These are phyloP conservation scores for Chrysomallon squamiferum DNA, from an alignment of 1,140 invertebrate genomes.

Conservation along the genomic window DNA sequence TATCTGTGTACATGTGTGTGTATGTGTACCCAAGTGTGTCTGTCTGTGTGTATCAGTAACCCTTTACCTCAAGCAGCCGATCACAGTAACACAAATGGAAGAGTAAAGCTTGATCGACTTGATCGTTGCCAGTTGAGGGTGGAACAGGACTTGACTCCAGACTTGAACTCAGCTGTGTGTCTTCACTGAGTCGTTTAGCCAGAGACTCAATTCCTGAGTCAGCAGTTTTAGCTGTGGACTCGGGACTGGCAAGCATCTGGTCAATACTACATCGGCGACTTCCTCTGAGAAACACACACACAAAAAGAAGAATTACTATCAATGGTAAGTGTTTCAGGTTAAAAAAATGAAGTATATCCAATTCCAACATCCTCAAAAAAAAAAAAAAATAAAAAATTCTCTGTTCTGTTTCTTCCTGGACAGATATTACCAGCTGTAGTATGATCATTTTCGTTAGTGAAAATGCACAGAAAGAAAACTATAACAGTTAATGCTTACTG, in stretches of 20 bases:
- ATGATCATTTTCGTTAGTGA: too few species aligned
- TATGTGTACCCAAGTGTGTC: too few species aligned
- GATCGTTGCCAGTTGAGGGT: slow-evolving; percentile 61
- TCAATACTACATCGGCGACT: slow-evolving; percentile 43
- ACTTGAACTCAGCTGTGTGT: slow-evolving; percentile 48
- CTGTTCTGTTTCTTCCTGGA: too few species aligned
- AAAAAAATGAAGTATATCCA: too few species aligned
- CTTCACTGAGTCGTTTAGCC: slow-evolving; percentile 53
- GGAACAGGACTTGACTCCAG: slow-evolving; percentile 55
- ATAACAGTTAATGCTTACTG: slow-evolving; percentile 22
- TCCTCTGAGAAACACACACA: slow-evolving; percentile 16
- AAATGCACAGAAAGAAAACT: too few species aligned
- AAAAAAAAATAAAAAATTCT: too few species aligned
- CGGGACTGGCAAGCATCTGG: slow-evolving; percentile 55
- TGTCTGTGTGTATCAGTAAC: too few species aligned
- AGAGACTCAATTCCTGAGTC: slow-evolving; percentile 64
- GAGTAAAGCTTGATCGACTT: slow-evolving; percentile 63
- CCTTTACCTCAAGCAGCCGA: slow-evolving; percentile 63
- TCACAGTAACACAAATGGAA: slow-evolving; percentile 65
- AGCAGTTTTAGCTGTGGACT: slow-evolving; percentile 61
- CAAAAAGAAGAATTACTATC: too few species aligned
- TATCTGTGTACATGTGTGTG: too few species aligned
- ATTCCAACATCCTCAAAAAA: too few species aligned
- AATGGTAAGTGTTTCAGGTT: too few species aligned
- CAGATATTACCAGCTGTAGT: too few species aligned